A percentile compares a stretch with the other conserved stretches of the same genome.
Conservation (phyloP, 2,113 vertebrate species). For the Mesocricetus auratus region DNA sequence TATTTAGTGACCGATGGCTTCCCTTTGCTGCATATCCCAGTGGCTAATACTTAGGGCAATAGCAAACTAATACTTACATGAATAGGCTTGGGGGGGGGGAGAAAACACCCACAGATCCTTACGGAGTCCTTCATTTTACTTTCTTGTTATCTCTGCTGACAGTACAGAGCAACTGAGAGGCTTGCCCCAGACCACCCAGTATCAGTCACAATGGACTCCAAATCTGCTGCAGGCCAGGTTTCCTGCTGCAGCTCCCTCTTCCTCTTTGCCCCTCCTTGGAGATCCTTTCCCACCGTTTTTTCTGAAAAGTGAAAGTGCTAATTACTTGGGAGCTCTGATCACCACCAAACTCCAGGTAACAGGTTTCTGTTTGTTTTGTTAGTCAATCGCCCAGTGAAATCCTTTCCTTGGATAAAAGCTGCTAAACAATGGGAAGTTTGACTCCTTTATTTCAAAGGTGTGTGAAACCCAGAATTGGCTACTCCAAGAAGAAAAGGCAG, state of each 20-base stretch:
- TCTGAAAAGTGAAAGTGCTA: slow-evolving; percentile 43
- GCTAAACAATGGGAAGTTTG: neutral
- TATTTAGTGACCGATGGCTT: slow-evolving; percentile 37
- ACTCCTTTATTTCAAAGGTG: neutral
- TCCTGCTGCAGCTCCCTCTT: neutral
- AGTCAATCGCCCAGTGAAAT: neutral
- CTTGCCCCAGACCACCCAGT: neutral
- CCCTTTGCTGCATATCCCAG: neutral
- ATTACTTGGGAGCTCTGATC: neutral
- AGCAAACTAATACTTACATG: neutral
- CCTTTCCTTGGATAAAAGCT: neutral
- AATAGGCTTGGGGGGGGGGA: neutral
- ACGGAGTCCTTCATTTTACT: neutral
- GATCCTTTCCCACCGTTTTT: neutral
- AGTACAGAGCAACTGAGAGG: fast-evolving
- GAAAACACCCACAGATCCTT: neutral
- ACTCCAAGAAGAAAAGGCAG: neutral
- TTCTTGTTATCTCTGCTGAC: neutral
- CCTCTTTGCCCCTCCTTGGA: fast-evolving
- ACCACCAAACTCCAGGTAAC: neutral
- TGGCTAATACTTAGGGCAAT: neutral
- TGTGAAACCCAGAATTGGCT: neutral
- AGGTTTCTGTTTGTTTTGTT: slow-evolving; percentile 5
- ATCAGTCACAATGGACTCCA: neutral
- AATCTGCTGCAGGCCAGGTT: no score